phyloP scores from a whole-genome alignment of 2,888 invertebrate species.

The Lagria hirta region DNA sequence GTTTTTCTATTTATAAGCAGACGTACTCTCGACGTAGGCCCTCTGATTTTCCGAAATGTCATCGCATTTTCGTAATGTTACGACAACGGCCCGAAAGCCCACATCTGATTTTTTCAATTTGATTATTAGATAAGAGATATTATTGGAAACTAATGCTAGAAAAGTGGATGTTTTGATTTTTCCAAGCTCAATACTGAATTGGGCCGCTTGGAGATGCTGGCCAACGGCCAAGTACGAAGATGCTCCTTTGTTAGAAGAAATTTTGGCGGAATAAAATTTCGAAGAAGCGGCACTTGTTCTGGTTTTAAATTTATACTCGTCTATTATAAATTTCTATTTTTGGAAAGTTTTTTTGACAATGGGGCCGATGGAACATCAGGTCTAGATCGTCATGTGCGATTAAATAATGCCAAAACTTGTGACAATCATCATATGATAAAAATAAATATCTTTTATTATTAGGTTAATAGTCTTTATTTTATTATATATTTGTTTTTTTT shows the following conservation, averaged over 20 bases:
- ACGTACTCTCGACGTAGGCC: conserved; percentile 29
- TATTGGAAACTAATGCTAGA: conserved; percentile 11
- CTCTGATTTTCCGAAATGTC: conserved; percentile 25
- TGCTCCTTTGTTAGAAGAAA: conserved; percentile 43
- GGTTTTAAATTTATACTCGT: too few relatives aligned
- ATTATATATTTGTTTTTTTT: too few relatives aligned
- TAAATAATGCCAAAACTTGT: too few relatives aligned
- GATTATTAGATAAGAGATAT: conserved; percentile 6
- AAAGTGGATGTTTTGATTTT: conserved; percentile 12
- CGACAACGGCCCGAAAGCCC: conserved; percentile 3
- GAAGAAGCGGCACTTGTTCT: conserved; percentile 10
- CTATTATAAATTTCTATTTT: too few relatives aligned
- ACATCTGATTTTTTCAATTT: conserved; percentile 6
- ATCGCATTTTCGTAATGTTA: conserved; percentile 10
- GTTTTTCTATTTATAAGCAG: conserved; percentile 40
- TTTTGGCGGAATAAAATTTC: conserved; percentile 16
- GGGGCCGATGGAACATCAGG: too few relatives aligned
- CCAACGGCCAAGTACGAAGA: conserved; percentile 60
- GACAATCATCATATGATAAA: too few relatives aligned
- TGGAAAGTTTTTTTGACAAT: too few relatives aligned
- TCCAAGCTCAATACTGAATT: conserved; percentile 32
- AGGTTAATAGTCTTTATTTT: too few relatives aligned
- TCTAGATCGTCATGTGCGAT: too few relatives aligned
- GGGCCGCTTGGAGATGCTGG: conserved; percentile 58
- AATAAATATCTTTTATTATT: too few relatives aligned